Percentiles rank a stretch among this genome's conserved stretches.
Conservation (phyloP, 1,140 invertebrate species). For the Diabrotica virgifera region DNA sequence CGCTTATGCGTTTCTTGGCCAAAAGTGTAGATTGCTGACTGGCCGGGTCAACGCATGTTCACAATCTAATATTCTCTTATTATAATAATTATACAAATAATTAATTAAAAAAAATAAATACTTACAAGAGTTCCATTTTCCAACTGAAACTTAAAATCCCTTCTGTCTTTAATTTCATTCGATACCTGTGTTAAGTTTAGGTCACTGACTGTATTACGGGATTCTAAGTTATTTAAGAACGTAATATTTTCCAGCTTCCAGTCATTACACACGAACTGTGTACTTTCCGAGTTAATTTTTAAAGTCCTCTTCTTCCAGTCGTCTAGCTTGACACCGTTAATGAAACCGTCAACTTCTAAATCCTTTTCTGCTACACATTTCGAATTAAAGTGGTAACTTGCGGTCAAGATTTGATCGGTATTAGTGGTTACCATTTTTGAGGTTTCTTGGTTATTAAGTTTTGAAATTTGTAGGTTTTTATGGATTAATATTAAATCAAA, state of each 20-base stretch:
- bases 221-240: conserved; percentile 40
- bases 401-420: conserved; percentile 41
- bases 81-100: neutral
- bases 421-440: conserved; percentile 41
- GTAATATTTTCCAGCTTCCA: conserved; percentile 45
- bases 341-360: conserved; percentile 32
- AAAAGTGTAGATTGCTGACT: too few species aligned
- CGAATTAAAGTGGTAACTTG: conserved; percentile 34
- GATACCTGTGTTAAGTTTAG: conserved; percentile 39
- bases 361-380: conserved; percentile 31
- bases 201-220: conserved; percentile 40
- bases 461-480: conserved; percentile 31
- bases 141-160: conserved; percentile 29
- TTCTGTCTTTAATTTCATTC: conserved; percentile 30
- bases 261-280: conserved; percentile 41
- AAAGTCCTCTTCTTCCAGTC: conserved; percentile 42
- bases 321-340: conserved; percentile 40
- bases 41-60: too few species aligned
- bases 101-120: conserved; percentile 6
- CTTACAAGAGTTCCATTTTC: conserved; percentile 38
- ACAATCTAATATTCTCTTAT: neutral
- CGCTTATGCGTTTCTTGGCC: too few species aligned
- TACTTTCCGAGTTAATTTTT: conserved; percentile 20
- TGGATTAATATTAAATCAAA: conserved; percentile 45
- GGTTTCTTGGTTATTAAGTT: conserved; percentile 42